Conservation (phyloP, 2,888 invertebrate species). For the Dicyrtomina minuta region DNA sequence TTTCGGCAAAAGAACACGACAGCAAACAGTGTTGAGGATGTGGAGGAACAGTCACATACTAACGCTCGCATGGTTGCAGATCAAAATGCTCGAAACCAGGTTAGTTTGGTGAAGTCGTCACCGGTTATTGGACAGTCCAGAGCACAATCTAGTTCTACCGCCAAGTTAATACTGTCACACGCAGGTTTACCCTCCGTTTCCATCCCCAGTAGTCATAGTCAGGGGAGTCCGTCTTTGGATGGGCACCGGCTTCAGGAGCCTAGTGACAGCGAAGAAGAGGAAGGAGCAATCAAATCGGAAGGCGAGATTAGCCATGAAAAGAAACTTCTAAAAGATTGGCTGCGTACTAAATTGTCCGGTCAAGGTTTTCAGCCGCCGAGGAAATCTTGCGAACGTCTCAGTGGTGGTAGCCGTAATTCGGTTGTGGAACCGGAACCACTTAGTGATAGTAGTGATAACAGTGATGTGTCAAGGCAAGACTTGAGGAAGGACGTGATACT, state of each 20-base stretch:
- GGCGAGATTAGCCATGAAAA: constrained; percentile 44
- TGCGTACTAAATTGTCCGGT: constrained; percentile 38
- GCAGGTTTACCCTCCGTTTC: constrained; percentile 19
- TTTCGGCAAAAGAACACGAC: constrained; percentile 31
- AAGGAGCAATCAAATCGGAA: constrained; percentile 30
- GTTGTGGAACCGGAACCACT: background rate
- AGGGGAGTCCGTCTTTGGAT: constrained; percentile 10
- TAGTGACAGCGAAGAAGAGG: constrained; percentile 30
- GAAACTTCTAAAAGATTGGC: constrained; percentile 44
- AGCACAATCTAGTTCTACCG: background rate
- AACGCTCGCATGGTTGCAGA: constrained; percentile 19
- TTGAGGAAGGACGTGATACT: constrained; percentile 66
- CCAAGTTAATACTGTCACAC: constrained; percentile 10
- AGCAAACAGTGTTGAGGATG: background rate
- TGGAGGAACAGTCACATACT: constrained; percentile 1
- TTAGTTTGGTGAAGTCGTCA: background rate
- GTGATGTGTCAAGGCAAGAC: constrained; percentile 39
- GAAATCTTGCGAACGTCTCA: constrained; percentile 14
- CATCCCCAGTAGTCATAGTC: constrained; percentile 31
- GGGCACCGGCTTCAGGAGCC: constrained; percentile 8
- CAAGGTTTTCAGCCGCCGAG: constrained; percentile 23
- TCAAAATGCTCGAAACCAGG: constrained; percentile 3
- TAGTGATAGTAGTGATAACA: constrained; percentile 40
- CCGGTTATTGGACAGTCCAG: background rate
- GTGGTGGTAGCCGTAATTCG: constrained; percentile 29